phyloP scores from a whole-genome alignment of 2,797 vertebrate genomes.

The Enteromius radiatus region DNA sequence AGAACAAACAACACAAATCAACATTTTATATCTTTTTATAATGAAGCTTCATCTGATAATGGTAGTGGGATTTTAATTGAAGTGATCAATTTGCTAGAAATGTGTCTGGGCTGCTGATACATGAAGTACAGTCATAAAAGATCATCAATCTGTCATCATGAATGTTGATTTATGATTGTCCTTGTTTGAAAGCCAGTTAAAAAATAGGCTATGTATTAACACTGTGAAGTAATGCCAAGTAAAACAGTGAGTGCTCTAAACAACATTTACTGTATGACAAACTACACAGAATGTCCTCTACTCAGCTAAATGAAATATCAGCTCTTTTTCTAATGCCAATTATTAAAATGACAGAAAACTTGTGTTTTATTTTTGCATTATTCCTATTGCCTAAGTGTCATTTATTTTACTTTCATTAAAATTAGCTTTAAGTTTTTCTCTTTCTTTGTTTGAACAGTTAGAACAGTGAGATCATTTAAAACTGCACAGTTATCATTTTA shows the following conservation, averaged over 20 bases:
- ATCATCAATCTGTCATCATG: slow-evolving; percentile 32
- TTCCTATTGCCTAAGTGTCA: neutral
- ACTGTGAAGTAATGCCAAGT: slow-evolving; percentile 21
- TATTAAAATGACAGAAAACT: neutral
- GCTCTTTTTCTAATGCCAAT: neutral
- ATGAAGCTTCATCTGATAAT: neutral
- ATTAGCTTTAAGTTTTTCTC: neutral
- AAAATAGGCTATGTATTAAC: slow-evolving; percentile 2
- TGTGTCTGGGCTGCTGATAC: slow-evolving; percentile 18
- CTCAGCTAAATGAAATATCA: slow-evolving; percentile 18
- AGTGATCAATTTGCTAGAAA: slow-evolving; percentile 5
- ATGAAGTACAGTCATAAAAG: slow-evolving; percentile 27
- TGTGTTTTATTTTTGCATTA: neutral
- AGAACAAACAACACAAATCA: neutral
- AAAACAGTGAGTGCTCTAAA: slow-evolving; percentile 25
- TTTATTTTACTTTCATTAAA: neutral
- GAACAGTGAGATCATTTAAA: neutral
- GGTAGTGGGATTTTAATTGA: slow-evolving; percentile 17
- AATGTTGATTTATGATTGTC: slow-evolving; percentile 32
- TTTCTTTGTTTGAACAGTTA: neutral
- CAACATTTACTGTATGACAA: slow-evolving; percentile 11
- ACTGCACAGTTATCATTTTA: neutral
- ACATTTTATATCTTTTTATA: neutral
- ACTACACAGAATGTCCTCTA: slow-evolving; percentile 12
- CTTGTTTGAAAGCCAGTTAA: slow-evolving; percentile 26